Conservation (phyloP, 2,113 vertebrate species). For the Laticauda laticaudata region DNA sequence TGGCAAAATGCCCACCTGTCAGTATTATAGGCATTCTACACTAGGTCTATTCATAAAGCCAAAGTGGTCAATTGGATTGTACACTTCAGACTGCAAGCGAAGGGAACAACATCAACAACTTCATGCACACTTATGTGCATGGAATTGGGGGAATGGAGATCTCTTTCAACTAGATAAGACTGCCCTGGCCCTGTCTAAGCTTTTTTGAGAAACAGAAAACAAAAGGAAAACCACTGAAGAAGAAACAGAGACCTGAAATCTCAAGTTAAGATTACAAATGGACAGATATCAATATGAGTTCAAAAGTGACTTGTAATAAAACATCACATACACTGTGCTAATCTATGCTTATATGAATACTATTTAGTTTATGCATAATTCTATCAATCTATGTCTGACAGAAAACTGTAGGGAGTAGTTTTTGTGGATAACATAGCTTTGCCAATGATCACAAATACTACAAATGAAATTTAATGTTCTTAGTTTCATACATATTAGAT, state of each 20-base stretch:
- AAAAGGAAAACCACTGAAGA: not conserved
- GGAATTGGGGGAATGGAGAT: not conserved
- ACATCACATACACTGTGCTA: not conserved
- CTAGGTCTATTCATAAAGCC: not conserved
- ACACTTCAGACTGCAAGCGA: not conserved
- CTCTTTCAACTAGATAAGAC: not conserved
- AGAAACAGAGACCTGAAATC: not conserved
- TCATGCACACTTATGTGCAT: not conserved
- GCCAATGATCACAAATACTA: constrained; percentile 27
- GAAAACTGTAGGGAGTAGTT: constrained; percentile 24
- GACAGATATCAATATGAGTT: not conserved
- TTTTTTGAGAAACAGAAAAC: not conserved
- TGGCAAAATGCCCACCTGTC: not conserved
- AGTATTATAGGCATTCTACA: not conserved
- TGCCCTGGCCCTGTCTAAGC: not conserved
- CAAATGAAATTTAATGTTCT: constrained; percentile 26
- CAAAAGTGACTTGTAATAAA: not conserved
- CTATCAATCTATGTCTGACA: constrained; percentile 1
- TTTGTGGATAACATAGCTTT: constrained; percentile 1
- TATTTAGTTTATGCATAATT: not conserved
- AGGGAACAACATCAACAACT: not conserved
- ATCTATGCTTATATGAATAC: not conserved
- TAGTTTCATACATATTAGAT: not conserved
- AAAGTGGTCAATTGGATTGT: not conserved
- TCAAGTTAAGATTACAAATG: not conserved